Percentiles rank a stretch among this genome's conserved stretches.
Conservation (phyloP, 2,113 vertebrate genomes). For the Nothocercus nigrocapillus region DNA sequence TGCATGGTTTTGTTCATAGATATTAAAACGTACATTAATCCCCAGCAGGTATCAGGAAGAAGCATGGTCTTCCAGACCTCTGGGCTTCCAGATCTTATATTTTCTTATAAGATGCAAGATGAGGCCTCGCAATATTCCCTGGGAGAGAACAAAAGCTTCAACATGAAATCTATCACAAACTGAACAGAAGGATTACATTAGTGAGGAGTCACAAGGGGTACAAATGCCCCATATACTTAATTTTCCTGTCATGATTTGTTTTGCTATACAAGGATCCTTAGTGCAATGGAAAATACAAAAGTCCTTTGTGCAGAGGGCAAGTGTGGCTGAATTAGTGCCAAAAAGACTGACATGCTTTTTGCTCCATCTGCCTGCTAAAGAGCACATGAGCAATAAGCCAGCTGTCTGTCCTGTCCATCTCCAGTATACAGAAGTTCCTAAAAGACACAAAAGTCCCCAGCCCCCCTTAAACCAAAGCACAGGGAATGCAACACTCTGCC, state of each 20-base stretch:
- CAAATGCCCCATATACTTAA: conserved; percentile 33
- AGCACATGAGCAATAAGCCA: conserved; percentile 42
- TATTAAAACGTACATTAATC: accelerated
- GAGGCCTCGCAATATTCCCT: not conserved
- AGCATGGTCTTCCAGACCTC: not conserved
- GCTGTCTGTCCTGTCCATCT: conserved; percentile 23
- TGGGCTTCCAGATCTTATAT: not conserved
- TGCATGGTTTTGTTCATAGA: not conserved
- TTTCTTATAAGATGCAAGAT: not conserved
- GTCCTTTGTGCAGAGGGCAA: conserved; percentile 60
- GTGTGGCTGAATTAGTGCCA: conserved; percentile 52
- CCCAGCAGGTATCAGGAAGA: not conserved
- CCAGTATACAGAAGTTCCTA: not conserved
- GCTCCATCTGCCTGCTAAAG: conserved; percentile 63
- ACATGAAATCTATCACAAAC: not conserved
- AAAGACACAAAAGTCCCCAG: not conserved
- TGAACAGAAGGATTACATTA: not conserved
- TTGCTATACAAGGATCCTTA: conserved; percentile 45
- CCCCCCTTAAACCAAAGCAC: not conserved
- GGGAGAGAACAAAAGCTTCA: not conserved
- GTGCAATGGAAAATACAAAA: not conserved
- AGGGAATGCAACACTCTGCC: not conserved
- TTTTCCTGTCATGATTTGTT: conserved; percentile 56
- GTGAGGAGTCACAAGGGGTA: conserved; percentile 19
- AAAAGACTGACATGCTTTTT: conserved; percentile 58